Evolutionary conservation across 2,113 vertebrate species (phyloP).

Genomic region (Gorsachius goisagi): DNA sequence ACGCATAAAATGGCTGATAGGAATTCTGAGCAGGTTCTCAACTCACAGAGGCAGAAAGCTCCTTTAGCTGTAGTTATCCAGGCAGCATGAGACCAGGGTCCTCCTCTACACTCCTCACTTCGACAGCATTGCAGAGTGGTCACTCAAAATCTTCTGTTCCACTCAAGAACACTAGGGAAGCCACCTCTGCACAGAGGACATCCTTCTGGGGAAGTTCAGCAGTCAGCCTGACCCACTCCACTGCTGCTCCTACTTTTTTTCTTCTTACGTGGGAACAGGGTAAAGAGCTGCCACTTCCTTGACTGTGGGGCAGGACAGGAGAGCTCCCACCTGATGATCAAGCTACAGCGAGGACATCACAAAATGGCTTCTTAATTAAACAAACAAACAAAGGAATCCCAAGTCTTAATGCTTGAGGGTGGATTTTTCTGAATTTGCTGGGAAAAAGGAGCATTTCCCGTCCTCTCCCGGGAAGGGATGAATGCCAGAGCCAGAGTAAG

Average conservation of each 20-base stretch:
- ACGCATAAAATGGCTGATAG: background rate
- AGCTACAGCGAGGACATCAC: background rate
- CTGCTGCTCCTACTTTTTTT: background rate
- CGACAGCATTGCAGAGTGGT: background rate
- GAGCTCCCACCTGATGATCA: fast-evolving
- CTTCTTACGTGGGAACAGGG: background rate
- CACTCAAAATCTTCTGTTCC: background rate
- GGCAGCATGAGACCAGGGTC: background rate
- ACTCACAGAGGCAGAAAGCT: background rate
- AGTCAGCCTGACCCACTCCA: background rate
- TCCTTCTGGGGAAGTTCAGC: background rate
- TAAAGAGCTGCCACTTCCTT: background rate
- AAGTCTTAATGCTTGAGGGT: background rate
- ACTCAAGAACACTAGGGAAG: background rate
- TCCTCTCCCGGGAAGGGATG: background rate
- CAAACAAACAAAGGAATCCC: background rate
- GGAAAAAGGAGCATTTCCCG: background rate
- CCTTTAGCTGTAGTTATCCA: background rate
- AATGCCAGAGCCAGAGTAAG: background rate
- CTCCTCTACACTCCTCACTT: background rate
- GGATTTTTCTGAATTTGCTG: background rate
- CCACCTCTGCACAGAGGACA: background rate
- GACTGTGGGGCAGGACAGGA: background rate
- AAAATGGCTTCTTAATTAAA: background rate
- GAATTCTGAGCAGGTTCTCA: background rate